A percentile compares a stretch with the other conserved stretches of the same genome.
Conservation (phyloP, 2,113 vertebrate species). For the Crotophaga sulcirostris region DNA sequence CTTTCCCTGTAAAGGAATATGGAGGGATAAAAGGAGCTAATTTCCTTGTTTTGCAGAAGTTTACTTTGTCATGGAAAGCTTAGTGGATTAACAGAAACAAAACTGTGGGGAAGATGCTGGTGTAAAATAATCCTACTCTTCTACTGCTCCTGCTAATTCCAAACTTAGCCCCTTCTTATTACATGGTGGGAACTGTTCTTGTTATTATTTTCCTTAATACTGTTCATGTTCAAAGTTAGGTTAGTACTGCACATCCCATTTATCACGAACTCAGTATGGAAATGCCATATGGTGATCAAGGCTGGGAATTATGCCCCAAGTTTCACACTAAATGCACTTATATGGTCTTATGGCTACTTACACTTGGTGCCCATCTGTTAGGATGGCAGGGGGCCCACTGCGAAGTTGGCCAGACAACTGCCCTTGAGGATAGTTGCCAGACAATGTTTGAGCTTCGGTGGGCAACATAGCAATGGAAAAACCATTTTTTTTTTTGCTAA, state of each 20-base stretch:
- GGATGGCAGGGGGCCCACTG: constrained; percentile 63
- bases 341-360: constrained; percentile 68
- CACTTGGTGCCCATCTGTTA: constrained; percentile 72
- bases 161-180: neutral
- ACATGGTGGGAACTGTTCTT: neutral
- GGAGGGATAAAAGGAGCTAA: neutral
- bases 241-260: neutral
- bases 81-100: neutral
- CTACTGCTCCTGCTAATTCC: neutral
- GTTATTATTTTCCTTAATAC: neutral
- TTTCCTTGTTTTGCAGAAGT: neutral
- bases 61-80: neutral
- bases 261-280: constrained; percentile 19
- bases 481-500: accelerated
- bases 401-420: constrained; percentile 34
- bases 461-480: neutral
- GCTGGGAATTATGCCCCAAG: constrained; percentile 64
- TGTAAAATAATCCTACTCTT: neutral
- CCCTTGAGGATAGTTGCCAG: constrained; percentile 52
- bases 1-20: neutral
- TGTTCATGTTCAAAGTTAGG: neutral
- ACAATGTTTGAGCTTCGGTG: constrained; percentile 36
- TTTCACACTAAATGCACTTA: constrained; percentile 69
- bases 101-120: neutral
- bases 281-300: constrained; percentile 63